Evolutionary conservation across 2,888 invertebrate species (phyloP).

Genomic region (Drosophila ochracea): DNA sequence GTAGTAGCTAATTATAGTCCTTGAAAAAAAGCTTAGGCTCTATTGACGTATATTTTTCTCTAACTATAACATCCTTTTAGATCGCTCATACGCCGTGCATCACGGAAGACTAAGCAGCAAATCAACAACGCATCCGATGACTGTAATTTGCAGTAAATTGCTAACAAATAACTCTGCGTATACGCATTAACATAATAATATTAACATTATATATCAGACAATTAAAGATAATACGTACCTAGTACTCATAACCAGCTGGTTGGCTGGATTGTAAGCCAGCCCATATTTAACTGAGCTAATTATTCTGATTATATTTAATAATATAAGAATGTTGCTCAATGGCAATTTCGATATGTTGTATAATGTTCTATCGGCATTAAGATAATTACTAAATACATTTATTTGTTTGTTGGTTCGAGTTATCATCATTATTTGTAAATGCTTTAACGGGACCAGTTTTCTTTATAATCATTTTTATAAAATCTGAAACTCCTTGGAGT

Average conservation of each 20-base stretch:
- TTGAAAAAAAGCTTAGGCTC: background rate
- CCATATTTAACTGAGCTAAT: conserved; percentile 30
- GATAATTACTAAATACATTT: conserved; percentile 3
- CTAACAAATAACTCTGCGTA: background rate
- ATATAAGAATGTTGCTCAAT: conserved; percentile 49
- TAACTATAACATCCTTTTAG: conserved; percentile 78
- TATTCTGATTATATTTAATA: conserved; percentile 19
- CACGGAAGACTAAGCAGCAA: conserved; percentile 92
- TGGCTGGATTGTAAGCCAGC: conserved; percentile 2
- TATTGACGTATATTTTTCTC: background rate
- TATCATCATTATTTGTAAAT: conserved; percentile 7
- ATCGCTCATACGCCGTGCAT: conserved; percentile 92
- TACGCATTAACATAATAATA: conserved; percentile 15
- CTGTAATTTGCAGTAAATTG: conserved; percentile 89
- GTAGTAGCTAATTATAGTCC: background rate
- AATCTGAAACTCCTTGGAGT: background rate
- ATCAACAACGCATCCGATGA: conserved; percentile 90
- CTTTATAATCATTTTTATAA: conserved; percentile 18
- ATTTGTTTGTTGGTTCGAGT: background rate
- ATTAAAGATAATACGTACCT: conserved; percentile 7
- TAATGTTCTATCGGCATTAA: conserved; percentile 7
- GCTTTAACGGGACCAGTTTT: conserved; percentile 53
- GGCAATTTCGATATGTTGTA: conserved; percentile 10
- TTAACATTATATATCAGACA: conserved; percentile 23
- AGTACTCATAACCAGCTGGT: conserved; percentile 5